Conservation (phyloP, 2,113 vertebrate species). For the Panthera uncia region DNA sequence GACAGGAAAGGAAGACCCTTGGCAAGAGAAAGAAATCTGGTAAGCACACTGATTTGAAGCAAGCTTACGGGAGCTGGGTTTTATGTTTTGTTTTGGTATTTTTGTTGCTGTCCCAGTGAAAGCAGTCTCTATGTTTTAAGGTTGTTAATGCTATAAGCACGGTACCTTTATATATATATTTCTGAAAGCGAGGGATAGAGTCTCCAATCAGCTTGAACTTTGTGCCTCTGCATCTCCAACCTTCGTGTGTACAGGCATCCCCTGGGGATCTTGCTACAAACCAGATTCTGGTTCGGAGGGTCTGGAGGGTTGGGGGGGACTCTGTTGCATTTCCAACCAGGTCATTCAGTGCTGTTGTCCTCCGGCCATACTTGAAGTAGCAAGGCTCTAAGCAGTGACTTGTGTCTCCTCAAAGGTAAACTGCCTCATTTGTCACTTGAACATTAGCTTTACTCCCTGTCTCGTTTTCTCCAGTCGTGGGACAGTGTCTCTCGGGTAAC, state of each 20-base stretch:
- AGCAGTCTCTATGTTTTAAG: background rate
- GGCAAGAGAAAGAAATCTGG: background rate
- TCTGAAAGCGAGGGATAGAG: background rate
- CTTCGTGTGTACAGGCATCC: fast-evolving
- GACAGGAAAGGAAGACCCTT: background rate
- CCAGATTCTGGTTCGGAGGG: background rate
- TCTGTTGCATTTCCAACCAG: background rate
- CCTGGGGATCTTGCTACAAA: background rate
- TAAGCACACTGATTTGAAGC: background rate
- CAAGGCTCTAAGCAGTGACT: background rate
- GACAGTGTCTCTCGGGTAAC: background rate
- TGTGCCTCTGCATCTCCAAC: background rate
- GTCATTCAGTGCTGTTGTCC: background rate
- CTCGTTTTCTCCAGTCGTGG: background rate
- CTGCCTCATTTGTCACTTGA: background rate
- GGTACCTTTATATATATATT: background rate
- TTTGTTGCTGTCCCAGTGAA: background rate
- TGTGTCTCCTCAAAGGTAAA: background rate
- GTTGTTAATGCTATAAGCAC: background rate
- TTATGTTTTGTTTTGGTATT: background rate
- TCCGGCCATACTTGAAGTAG: background rate
- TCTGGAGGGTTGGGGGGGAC: background rate
- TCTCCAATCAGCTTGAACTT: background rate
- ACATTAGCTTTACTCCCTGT: background rate
- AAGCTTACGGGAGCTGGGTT: background rate